Evolutionary conservation across 2,888 invertebrate genomes (phyloP), one percentile per base, ranked within the genome.

Genomic region (Microctonus aethiopoides): DNA sequence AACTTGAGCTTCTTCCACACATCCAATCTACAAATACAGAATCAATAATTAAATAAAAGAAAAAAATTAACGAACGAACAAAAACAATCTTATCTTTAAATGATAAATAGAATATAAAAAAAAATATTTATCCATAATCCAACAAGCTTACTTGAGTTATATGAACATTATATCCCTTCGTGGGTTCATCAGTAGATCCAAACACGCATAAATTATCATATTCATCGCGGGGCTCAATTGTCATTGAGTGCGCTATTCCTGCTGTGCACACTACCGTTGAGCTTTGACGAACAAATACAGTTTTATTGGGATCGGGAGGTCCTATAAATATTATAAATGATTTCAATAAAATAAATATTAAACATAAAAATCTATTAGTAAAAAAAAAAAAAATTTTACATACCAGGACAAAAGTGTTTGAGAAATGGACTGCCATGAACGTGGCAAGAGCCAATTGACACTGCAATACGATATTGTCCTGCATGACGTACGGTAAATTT

Each of bases 401-500:
- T 83, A 90, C 90, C 90, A 78, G 96, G 94, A 77, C 91, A 88
- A 88, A 97, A 97, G 82, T 90, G 91, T 83, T 93, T 93, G 75
- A 92, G 90, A 87, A 94, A 96, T 65, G 97, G 97, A 77, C 95
- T 95, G 76, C 96, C 96, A 72, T 92, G 91, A 66, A 96, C 93
- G 79, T 93, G 92, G 81, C 92, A 93, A 72, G 92, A 92, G 70
- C 92, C 94, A 71, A 97, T 94, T 87, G 94, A 91, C 68, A 97
- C 91, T 61, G 94, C 93, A 77, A 98, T 93, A 81, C 92, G 91
- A 88, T 98, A 97, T 78, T 94, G 92, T 36, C 97, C 97, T 22
- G 97, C 94, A 77, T 94, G 93, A 75, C 97, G 92, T 72, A 97
- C 97, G 6, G 95, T 96, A 88, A 97, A 98, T 85, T 96, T 95